Conservation (phyloP, 2,113 vertebrate species). For the Mormoops blainvillei region DNA sequence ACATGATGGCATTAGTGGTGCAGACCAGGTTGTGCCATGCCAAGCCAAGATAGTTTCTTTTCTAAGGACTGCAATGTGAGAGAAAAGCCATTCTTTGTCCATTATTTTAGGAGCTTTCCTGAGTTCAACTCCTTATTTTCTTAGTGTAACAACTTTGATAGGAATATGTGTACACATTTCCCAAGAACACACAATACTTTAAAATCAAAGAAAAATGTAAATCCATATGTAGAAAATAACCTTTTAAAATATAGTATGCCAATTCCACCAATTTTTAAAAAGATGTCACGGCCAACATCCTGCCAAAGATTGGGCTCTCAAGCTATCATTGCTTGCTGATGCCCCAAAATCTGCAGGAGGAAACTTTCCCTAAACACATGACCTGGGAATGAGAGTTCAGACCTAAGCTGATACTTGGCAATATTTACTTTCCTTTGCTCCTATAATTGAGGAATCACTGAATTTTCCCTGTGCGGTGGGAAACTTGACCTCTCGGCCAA, state of each 20-base stretch:
- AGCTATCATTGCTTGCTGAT: neutral
- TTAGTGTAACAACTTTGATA: neutral
- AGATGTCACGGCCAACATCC: neutral
- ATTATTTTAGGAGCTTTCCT: neutral
- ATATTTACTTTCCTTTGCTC: neutral
- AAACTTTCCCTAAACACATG: neutral
- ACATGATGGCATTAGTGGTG: neutral
- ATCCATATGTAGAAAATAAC: neutral
- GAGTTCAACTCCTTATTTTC: neutral
- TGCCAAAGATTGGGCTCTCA: neutral
- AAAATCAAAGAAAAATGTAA: neutral
- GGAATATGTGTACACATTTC: neutral
- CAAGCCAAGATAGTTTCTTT: neutral
- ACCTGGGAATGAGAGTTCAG: neutral
- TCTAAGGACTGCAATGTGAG: neutral
- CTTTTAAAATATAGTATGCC: neutral
- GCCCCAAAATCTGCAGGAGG: neutral
- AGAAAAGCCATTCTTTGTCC: neutral
- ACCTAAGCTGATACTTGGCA: neutral
- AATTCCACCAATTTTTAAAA: neutral
- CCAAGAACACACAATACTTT: neutral
- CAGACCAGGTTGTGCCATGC: neutral
- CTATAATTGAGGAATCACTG: neutral
- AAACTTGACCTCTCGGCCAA: neutral
- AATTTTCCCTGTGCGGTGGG: neutral